A percentile compares a stretch with the other conserved stretches of the same genome.
These are phyloP conservation scores for Sialis fuliginosa DNA, from an alignment of 2,888 invertebrate species.

Conservation along the genomic window DNA sequence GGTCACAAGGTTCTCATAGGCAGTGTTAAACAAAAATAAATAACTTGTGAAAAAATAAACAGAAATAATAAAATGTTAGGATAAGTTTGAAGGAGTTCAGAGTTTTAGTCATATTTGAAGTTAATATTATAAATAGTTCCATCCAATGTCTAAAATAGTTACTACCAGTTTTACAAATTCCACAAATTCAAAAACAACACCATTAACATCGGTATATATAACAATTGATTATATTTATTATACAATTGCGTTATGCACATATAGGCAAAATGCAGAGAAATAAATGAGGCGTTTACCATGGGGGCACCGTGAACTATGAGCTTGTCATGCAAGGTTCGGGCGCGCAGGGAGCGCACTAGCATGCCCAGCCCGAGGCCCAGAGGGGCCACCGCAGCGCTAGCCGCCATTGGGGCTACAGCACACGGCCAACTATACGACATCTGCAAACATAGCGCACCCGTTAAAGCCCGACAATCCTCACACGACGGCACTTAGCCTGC, in stretches of 20 bases:
- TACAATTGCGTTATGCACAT: neutral
- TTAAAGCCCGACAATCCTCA: conserved; percentile 2
- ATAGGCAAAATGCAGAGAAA: conserved; percentile 9
- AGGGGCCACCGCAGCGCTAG: conserved; percentile 7
- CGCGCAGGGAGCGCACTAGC: conserved; percentile 22
- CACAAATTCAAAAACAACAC: no score
- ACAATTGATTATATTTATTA: no score
- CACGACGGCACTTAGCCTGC: neutral
- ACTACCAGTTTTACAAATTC: no score
- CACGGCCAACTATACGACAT: conserved; percentile 35
- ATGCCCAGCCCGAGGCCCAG: conserved; percentile 18
- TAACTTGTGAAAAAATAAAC: no score
- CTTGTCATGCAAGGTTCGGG: conserved; percentile 24
- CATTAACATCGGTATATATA: no score
- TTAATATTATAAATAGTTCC: no score
- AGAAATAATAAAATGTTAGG: no score
- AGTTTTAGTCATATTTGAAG: no score
- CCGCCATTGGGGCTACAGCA: conserved; percentile 15
- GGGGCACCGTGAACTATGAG: conserved; percentile 22
- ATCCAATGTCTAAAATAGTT: no score
- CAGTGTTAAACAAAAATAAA: no score
- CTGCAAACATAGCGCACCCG: conserved; percentile 19
- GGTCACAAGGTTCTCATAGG: no score
- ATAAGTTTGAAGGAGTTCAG: no score
- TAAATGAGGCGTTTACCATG: conserved; percentile 19